Evolutionary conservation across 2,888 invertebrate species (phyloP), one percentile per base, ranked within the genome.

Genomic region (Adelphocoris suturalis): DNA sequence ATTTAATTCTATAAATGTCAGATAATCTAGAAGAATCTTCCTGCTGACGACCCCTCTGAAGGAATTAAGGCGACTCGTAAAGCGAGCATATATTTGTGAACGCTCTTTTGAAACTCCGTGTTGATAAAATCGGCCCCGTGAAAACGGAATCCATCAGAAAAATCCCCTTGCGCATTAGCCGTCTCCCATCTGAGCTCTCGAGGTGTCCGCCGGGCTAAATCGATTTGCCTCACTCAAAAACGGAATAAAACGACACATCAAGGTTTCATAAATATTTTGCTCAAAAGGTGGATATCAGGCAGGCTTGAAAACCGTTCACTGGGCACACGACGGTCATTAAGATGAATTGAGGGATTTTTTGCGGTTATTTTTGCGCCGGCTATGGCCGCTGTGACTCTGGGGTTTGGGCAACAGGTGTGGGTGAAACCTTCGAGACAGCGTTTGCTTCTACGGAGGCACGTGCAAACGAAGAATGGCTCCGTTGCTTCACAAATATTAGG

Each of bases 261-360:
- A 68, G 68, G 68, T 68, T 68, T 68, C 68, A 68, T 68, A 68
- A 68, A 68, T 68, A 68, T 68, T 68, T 23, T 68, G 1, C 68
- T 27, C 13, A 19, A 23, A 27, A 19, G 19, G 68, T 19, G 12
- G 52, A 68, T 12, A 68, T 9, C 19, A 52, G n/a, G 57, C 57
- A 5, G 68, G 5, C 68, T 68, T 0, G 1, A 5, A 68, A 68
- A 68, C 68, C 68, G 68, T 68, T 68, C 68, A 23, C 27, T 68
- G 68, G 68, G 68, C 68, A 68, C 68, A 68, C 23, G 68, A 68
- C 68, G 27, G 27, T 23, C 68, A 68, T 68, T 68, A 23, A 68
- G 68, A 68, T 68, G 68, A 68, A 68, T 68, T 68, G 68, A 68
- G 27, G 68, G 68, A 27, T 68, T 68, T 68, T 68, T 68, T 68